A percentile compares a stretch with the other conserved stretches of the same genome.
These are phyloP conservation scores for Diploscapter pachys DNA, from an alignment of 1,140 invertebrate species.

Conservation along the genomic window DNA sequence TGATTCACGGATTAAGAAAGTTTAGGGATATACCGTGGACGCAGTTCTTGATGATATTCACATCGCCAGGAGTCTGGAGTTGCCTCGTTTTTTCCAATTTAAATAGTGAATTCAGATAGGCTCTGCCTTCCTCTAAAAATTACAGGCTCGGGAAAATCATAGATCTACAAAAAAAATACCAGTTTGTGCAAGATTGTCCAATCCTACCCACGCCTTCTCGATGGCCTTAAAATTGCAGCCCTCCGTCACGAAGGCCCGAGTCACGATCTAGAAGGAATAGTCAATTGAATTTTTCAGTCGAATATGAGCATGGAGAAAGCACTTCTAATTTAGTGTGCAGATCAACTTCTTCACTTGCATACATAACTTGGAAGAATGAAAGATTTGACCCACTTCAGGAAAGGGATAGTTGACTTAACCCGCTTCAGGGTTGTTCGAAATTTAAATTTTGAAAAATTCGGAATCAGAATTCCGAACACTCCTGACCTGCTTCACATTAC, in stretches of 20 bases:
- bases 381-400: too few relatives aligned
- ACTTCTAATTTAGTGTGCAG: too few relatives aligned
- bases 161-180: slow-evolving; percentile 20
- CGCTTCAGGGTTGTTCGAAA: too few relatives aligned
- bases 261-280: slow-evolving; percentile 19
- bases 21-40: too few relatives aligned
- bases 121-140: slow-evolving; percentile 37
- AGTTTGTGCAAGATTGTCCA: slow-evolving; percentile 46
- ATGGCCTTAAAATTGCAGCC: slow-evolving; percentile 66
- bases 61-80: slow-evolving; percentile 41
- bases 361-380: too few relatives aligned
- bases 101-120: slow-evolving; percentile 49
- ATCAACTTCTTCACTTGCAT: too few relatives aligned
- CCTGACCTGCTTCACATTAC: too few relatives aligned
- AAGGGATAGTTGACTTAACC: not conserved
- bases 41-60: not conserved
- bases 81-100: slow-evolving; percentile 40
- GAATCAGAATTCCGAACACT: too few relatives aligned
- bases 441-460: too few relatives aligned
- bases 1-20: not conserved
- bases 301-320: too few relatives aligned
- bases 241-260: slow-evolving; percentile 60
- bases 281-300: too few relatives aligned
- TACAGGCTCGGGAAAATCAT: too few relatives aligned
- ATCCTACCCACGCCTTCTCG: slow-evolving; percentile 37